Percentiles rank a stretch among this genome's conserved stretches.
Evolutionary conservation across 2,888 invertebrate genomes (phyloP).

Genomic region (Frankliniella fusca): DNA sequence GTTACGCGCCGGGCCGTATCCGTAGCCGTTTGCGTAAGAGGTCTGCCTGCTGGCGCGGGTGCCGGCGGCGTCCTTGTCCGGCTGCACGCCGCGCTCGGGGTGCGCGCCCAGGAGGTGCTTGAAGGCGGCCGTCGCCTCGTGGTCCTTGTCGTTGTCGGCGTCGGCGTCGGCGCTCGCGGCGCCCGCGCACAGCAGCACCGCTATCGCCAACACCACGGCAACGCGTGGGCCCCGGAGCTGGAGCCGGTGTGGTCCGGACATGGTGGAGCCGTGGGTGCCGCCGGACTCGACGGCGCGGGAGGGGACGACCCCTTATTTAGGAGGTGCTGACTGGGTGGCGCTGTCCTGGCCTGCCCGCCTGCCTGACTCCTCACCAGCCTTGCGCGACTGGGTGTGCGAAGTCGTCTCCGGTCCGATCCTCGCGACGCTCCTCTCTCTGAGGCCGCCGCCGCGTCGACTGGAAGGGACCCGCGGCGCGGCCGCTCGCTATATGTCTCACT

Average conservation of each 20-base stretch:
- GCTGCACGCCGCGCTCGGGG: neutral
- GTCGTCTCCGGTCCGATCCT: too few species aligned
- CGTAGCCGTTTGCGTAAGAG: conserved; percentile 16
- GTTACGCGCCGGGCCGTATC: neutral
- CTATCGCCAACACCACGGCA: neutral
- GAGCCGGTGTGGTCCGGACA: too few species aligned
- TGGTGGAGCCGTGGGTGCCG: too few species aligned
- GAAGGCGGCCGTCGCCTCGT: neutral
- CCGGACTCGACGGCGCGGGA: too few species aligned
- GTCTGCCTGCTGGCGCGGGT: neutral
- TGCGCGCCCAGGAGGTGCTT: conserved; percentile 7
- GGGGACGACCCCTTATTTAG: too few species aligned
- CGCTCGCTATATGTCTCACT: neutral
- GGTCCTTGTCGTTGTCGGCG: neutral
- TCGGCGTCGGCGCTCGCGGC: neutral
- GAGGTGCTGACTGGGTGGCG: too few species aligned
- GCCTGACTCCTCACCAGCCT: too few species aligned
- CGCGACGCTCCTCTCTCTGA: too few species aligned
- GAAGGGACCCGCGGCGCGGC: neutral
- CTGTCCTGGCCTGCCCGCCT: too few species aligned
- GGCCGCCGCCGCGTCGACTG: too few species aligned
- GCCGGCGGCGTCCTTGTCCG: neutral
- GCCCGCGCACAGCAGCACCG: neutral
- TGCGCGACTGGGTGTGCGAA: too few species aligned
- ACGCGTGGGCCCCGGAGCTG: neutral